Evolutionary conservation across 2,888 invertebrate genomes (phyloP), one percentile per base, ranked within the genome.

Genomic region (Drosophila mimetica): DNA sequence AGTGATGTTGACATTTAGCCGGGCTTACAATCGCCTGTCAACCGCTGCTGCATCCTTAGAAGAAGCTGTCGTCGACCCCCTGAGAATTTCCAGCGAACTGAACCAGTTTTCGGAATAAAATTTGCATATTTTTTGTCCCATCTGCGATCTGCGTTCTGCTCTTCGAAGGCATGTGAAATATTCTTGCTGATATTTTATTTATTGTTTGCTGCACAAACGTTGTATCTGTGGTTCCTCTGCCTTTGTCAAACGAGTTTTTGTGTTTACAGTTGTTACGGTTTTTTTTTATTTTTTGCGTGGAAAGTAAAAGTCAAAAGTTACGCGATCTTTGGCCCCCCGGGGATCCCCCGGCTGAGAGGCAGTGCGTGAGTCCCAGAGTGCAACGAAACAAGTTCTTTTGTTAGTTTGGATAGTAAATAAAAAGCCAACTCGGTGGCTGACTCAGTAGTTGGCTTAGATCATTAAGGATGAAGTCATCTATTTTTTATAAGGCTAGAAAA

Each of bases 221-320:
- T 25, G 25, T 25, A 25, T 25, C 57, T 32, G 16, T 11, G 36
- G 11, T 70, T 78, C 75, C 76, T 72, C 71, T 59, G 30, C 48
- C 55, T 47, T 66, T 83, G 71, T 50, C 47, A 79, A 83, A 83
- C 88, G 51, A 72, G 83, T 87, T 87, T 76, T 32, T 30, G 28
- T 47, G n/a, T 18, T 64, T 72, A 41, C 47, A 41, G 41, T 39
- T 59, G 42, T 36, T 28, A 37, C 42, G 44, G 18, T 32, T 37
- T 57, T 9, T 22, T 7, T 1, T 4, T 46, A n/a, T 46, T 47
- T 54, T 22, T 13, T 25, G 47, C 32, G 34, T 66, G 57, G 69
- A 75, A 83, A 85, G 79, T 82, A 81, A 81, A 81, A 81, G 80
- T 81, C 85, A 79, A 81, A 80, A 61, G 79, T 71, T 76, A 66